Base-by-base conservation (phyloP, 2,888 invertebrate genomes). In the Andrena minutula region DNA sequence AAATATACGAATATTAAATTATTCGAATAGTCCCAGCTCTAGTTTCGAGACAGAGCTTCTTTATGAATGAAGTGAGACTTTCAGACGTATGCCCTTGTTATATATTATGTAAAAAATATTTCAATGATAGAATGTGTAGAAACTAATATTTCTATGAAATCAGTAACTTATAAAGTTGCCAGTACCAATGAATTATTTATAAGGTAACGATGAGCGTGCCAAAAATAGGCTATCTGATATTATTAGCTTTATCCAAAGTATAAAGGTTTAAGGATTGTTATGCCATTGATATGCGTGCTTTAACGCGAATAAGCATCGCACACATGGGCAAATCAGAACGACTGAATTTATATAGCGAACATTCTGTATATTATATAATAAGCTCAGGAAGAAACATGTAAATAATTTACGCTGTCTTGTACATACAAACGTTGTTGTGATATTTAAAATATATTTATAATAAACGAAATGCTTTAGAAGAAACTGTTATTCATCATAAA, bases 361-460 rank as follows among this genome's bases (percentile, higher is more conserved):
- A 20, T 28, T n/a, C 10, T 68, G 41, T 68, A 56, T 32, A 76
- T 65, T 61, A 8, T 41, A 47, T 51, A 20, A 63, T 4, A 71
- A 1, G 23, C 26, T 58, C 23, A 4, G 0, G 7, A 20, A 56
- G n/a, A 32, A 51, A 41, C 6, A 35, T 82, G 77, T 83, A 77
- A 74, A 83, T 82, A 82, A 58, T 58, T 30, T 49, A 12, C 56
- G 26, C 6, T 58, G 10, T 12, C 35, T 65, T 89, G 83, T 88
- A 90, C 56, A 88, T 89, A 90, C 20, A 75, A 81, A 88, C 75
- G 86, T 80, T 88, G 85, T 89, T 90, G 78, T 84, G 78, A 89
- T 90, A 90, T 89, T 89, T 89, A 89, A 90, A 75, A 82, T 90
- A 90, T 91, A 90, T 89, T 89, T 90, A 88, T 89, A 87, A 85